phyloP scores from a whole-genome alignment of 2,797 vertebrate genomes.

The Tokudaia muenninki region DNA sequence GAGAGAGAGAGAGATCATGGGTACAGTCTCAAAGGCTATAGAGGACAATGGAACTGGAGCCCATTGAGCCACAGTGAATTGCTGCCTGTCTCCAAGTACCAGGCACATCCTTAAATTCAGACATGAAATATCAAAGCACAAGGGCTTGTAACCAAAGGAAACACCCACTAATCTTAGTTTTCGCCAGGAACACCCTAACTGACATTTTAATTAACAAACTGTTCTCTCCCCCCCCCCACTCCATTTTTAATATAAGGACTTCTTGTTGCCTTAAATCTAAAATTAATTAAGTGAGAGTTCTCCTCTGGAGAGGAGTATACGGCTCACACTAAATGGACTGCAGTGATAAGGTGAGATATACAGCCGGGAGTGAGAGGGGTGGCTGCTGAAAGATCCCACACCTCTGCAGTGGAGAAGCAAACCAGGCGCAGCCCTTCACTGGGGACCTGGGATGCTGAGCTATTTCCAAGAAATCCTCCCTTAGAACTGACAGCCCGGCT shows the following conservation, averaged over 20 bases:
- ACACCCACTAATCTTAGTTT: slow-evolving; percentile 87
- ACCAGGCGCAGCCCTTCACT: background rate
- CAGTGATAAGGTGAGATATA: slow-evolving; percentile 86
- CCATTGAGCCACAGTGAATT: slow-evolving; percentile 28
- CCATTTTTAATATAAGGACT: slow-evolving; percentile 87
- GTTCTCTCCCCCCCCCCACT: slow-evolving; percentile 81
- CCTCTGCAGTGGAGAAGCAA: slow-evolving; percentile 15
- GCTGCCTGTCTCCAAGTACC: slow-evolving; percentile 15
- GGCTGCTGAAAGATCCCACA: slow-evolving; percentile 54
- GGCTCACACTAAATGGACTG: slow-evolving; percentile 84
- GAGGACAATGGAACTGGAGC: background rate
- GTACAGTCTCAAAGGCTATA: background rate
- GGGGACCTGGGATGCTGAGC: slow-evolving; percentile 42
- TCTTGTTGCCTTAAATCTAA: slow-evolving; percentile 88
- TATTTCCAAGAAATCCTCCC: slow-evolving; percentile 41
- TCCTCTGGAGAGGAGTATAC: slow-evolving; percentile 81
- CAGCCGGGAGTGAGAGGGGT: slow-evolving; percentile 46
- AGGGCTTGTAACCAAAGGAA: slow-evolving; percentile 84
- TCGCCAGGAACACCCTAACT: slow-evolving; percentile 86
- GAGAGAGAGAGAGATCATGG: background rate
- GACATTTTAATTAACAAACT: slow-evolving; percentile 88
- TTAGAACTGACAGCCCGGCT: background rate
- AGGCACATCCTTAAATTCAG: slow-evolving; percentile 80
- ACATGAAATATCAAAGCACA: slow-evolving; percentile 79
- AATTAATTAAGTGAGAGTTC: slow-evolving; percentile 88